A percentile compares a stretch with the other conserved stretches of the same genome.
Conservation (phyloP, 2,888 invertebrate genomes). For the Chrysotoxum bicinctum region DNA sequence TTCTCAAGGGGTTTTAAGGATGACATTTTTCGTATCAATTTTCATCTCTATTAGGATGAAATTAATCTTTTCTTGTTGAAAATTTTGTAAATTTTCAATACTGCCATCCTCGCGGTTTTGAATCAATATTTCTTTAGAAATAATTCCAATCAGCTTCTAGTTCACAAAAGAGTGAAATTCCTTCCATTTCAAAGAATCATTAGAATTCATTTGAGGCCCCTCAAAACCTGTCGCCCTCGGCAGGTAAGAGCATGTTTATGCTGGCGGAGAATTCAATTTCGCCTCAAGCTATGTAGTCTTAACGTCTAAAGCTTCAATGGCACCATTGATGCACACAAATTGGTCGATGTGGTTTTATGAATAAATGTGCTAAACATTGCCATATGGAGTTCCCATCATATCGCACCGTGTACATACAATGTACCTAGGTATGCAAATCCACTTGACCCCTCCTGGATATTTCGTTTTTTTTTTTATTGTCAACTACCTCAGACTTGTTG, state of each 20-base stretch:
- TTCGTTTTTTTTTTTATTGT: constrained; percentile 24
- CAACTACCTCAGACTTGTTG: constrained; percentile 44
- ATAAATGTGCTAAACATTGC: constrained; percentile 56
- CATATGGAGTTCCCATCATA: constrained; percentile 27
- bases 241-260: background rate
- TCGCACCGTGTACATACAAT: background rate
- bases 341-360: constrained; percentile 31
- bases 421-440: constrained; percentile 61
- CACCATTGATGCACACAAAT: constrained; percentile 29
- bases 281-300: background rate
- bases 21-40: no score
- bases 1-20: no score
- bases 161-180: no score
- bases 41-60: no score
- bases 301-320: constrained; percentile 24
- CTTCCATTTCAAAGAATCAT: no score
- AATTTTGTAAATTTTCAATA: no score
- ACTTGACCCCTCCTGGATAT: constrained; percentile 59
- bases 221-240: background rate
- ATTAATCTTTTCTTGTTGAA: no score
- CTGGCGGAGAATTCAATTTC: background rate
- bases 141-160: no score
- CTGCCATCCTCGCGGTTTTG: no score
- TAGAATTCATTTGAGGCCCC: background rate
- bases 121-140: no score